Evolutionary conservation across 2,113 vertebrate genomes (phyloP).

Genomic region (Acanthisitta chloris): DNA sequence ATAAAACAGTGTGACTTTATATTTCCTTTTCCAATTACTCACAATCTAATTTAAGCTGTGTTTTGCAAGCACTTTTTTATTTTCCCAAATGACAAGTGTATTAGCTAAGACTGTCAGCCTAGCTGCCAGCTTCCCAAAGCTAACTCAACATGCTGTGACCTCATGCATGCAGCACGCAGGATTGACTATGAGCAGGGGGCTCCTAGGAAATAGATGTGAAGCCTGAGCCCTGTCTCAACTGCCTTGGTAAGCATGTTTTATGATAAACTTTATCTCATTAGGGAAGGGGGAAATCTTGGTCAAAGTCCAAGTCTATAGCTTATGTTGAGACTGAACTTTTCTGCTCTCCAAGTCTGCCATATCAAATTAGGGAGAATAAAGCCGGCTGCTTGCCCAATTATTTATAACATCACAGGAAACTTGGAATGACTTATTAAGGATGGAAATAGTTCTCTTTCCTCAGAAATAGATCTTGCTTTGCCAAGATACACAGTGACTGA

Average conservation of each 20-base stretch:
- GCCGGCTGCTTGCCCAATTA: slow-evolving; percentile 70
- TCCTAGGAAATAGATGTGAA: slow-evolving; percentile 61
- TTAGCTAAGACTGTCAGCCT: slow-evolving; percentile 66
- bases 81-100: slow-evolving; percentile 65
- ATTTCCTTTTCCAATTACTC: slow-evolving; percentile 68
- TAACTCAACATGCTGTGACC: slow-evolving; percentile 60
- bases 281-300: slow-evolving; percentile 49
- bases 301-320: slow-evolving; percentile 62
- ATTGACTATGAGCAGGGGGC: background rate
- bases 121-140: slow-evolving; percentile 35
- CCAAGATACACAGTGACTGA: slow-evolving; percentile 75
- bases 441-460: slow-evolving; percentile 76
- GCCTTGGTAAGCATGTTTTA: slow-evolving; percentile 43
- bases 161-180: slow-evolving; percentile 27
- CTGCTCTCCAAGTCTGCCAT: slow-evolving; percentile 67
- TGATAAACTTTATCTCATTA: slow-evolving; percentile 70
- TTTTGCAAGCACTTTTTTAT: slow-evolving; percentile 60
- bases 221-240: slow-evolving; percentile 42
- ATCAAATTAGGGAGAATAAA: slow-evolving; percentile 79
- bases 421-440: slow-evolving; percentile 78
- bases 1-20: slow-evolving; percentile 42
- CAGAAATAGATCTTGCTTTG: slow-evolving; percentile 65
- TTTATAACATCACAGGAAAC: slow-evolving; percentile 82
- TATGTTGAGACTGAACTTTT: slow-evolving; percentile 69
- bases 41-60: slow-evolving; percentile 51